Evolutionary conservation across 2,113 vertebrate species (phyloP).

Genomic region (Pardalotus punctatus): DNA sequence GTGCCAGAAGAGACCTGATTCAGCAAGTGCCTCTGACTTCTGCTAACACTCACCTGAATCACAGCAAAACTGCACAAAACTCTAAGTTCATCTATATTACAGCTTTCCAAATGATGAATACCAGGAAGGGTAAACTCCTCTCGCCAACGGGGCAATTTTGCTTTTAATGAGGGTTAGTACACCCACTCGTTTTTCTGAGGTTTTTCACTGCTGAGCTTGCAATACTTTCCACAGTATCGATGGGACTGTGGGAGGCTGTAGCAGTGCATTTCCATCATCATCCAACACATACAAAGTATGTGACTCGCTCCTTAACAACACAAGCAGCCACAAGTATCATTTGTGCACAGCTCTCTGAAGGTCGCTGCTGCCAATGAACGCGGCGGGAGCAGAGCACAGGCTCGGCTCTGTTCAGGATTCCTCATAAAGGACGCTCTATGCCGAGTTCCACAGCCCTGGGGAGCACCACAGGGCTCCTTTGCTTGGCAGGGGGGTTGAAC

Average conservation of each 20-base stretch:
- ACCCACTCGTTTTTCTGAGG: neutral
- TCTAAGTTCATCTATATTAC: neutral
- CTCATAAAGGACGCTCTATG: constrained; percentile 26
- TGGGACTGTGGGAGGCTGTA: neutral
- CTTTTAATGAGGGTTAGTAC: neutral
- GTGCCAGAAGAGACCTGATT: neutral
- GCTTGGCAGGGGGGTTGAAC: neutral
- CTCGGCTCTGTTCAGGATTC: neutral
- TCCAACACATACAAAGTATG: neutral
- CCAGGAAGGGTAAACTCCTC: neutral
- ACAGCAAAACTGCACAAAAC: neutral
- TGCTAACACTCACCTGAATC: neutral
- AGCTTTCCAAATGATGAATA: neutral
- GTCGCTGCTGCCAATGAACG: neutral
- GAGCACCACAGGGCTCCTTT: neutral
- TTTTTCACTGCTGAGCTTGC: neutral
- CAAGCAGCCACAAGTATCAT: neutral
- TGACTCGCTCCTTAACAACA: neutral
- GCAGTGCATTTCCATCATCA: neutral
- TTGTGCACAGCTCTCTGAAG: neutral
- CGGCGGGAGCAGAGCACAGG: neutral
- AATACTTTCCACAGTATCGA: neutral
- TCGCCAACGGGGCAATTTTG: neutral
- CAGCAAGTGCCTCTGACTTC: neutral
- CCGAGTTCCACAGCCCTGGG: neutral